phyloP scores from a whole-genome alignment of 2,113 vertebrate species.

The Egretta garzetta region DNA sequence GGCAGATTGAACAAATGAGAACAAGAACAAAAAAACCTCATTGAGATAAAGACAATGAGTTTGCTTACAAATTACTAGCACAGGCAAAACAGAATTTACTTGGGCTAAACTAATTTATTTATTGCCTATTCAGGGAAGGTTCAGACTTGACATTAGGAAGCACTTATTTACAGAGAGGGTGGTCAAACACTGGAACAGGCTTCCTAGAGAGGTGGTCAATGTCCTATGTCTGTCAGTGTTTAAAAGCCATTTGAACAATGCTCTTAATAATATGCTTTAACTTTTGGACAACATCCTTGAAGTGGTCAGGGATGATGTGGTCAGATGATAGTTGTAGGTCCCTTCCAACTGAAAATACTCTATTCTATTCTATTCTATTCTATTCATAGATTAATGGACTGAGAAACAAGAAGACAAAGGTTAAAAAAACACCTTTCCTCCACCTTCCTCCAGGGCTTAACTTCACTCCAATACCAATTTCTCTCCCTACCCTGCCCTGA shows the following conservation, averaged over 20 bases:
- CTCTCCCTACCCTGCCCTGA: neutral
- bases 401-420: neutral
- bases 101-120: neutral
- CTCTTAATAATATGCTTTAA: neutral
- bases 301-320: neutral
- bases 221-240: neutral
- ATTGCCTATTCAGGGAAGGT: neutral
- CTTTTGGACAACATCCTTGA: neutral
- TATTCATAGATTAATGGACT: neutral
- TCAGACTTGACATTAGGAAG: neutral
- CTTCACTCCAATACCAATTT: neutral
- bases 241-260: neutral
- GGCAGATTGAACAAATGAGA: neutral
- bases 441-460: accelerated
- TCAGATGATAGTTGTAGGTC: neutral
- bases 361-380: neutral
- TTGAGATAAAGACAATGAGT: neutral
- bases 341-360: neutral
- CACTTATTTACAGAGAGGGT: neutral
- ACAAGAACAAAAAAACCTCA: neutral
- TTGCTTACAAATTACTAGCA: neutral
- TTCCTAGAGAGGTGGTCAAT: neutral
- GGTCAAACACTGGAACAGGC: neutral
- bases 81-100: neutral
- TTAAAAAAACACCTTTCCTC: neutral